phyloP scores from a whole-genome alignment of 2,888 invertebrate genomes.

The Cotesia congregata region DNA sequence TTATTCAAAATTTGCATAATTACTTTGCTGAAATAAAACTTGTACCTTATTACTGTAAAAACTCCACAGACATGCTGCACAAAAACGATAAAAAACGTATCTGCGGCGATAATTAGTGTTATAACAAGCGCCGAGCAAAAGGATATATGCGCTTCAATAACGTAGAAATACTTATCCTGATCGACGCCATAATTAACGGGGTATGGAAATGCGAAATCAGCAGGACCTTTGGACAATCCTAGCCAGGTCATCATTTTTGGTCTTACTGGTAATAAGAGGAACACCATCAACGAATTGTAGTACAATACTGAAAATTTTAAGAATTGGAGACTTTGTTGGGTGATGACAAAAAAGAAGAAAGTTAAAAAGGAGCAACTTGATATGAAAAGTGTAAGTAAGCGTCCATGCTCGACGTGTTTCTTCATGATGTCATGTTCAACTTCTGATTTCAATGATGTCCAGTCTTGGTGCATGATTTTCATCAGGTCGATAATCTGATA shows the following conservation, averaged over 20 bases:
- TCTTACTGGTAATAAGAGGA: constrained; percentile 16
- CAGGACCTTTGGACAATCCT: constrained; percentile 7
- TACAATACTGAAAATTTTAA: constrained; percentile 1
- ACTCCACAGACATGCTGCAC: constrained; percentile 28
- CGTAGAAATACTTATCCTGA: constrained; percentile 14
- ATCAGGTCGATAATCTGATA: not conserved
- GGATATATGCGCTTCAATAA: not conserved
- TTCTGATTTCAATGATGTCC: not conserved
- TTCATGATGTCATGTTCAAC: not conserved
- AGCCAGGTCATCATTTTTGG: constrained; percentile 19
- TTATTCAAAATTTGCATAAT: not conserved
- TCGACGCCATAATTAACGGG: constrained; percentile 15
- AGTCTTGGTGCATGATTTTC: not conserved
- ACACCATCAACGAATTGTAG: constrained; percentile 11
- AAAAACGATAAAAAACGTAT: constrained; percentile 27
- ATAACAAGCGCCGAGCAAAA: constrained; percentile 16
- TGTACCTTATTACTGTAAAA: constrained; percentile 19
- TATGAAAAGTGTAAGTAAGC: not conserved
- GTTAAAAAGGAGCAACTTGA: not conserved
- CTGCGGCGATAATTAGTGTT: constrained; percentile 11
- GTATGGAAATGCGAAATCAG: constrained; percentile 6
- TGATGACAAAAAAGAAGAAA: not conserved
- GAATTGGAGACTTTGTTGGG: not conserved
- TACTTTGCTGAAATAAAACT: not conserved
- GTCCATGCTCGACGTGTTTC: not conserved